phyloP scores from a whole-genome alignment of 2,888 invertebrate species.

The Cotesia congregata region DNA sequence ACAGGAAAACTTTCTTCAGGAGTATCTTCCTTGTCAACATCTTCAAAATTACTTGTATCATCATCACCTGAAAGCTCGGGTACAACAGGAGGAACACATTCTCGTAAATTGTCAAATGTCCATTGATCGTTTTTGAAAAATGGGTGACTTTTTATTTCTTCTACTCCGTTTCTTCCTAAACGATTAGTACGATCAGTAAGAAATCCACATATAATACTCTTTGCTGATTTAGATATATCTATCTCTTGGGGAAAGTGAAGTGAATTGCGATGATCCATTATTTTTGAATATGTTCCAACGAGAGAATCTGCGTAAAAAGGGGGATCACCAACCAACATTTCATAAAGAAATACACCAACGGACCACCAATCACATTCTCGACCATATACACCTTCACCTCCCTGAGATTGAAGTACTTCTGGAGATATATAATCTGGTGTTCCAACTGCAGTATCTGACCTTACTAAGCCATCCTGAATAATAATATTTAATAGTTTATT shows the following conservation, averaged over 20 bases:
- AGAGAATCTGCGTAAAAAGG: slow-evolving; percentile 99
- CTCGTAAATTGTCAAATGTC: slow-evolving; percentile 96
- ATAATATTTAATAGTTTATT: slow-evolving; percentile 13
- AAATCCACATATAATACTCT: slow-evolving; percentile 92
- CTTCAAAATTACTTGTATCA: slow-evolving; percentile 98
- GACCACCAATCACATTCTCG: slow-evolving; percentile 99
- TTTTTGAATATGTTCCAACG: slow-evolving; percentile 98
- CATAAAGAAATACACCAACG: slow-evolving; percentile 98
- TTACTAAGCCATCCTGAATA: slow-evolving; percentile 87
- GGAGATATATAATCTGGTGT: slow-evolving; percentile 99
- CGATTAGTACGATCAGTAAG: slow-evolving; percentile 92
- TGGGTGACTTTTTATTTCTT: slow-evolving; percentile 93
- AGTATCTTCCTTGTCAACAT: slow-evolving; percentile 94
- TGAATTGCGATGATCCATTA: slow-evolving; percentile 98
- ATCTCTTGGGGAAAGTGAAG: slow-evolving; percentile 94
- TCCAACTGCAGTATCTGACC: slow-evolving; percentile 98
- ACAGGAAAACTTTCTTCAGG: slow-evolving; percentile 95
- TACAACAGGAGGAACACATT: slow-evolving; percentile 96
- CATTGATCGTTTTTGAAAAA: slow-evolving; percentile 98
- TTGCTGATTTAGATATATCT: slow-evolving; percentile 90
- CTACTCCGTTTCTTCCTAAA: slow-evolving; percentile 91
- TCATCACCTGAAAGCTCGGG: slow-evolving; percentile 96
- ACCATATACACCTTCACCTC: slow-evolving; percentile 95
- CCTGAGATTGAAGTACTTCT: slow-evolving; percentile 97
- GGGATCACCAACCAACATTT: slow-evolving; percentile 98